Evolutionary conservation across 1,140 invertebrate genomes (phyloP).

Genomic region (Aphelenchoides fujianensis): DNA sequence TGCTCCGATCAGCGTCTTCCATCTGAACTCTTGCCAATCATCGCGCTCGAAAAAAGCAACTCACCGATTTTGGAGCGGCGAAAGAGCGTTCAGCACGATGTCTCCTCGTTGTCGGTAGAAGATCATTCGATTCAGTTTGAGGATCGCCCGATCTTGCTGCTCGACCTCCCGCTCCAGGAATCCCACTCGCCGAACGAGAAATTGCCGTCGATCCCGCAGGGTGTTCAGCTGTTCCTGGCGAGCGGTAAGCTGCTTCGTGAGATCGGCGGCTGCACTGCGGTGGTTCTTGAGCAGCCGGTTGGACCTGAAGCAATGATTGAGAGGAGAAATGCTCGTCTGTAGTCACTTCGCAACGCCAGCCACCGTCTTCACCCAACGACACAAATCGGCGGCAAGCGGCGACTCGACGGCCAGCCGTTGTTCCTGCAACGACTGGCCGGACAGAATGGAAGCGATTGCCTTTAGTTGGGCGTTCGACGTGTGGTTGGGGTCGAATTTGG

Average conservation of each 20-base stretch:
- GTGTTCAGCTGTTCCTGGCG: constrained; percentile 14
- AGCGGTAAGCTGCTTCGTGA: constrained; percentile 17
- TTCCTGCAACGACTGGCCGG: constrained; percentile 24
- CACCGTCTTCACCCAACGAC: constrained; percentile 29
- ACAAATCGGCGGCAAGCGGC: constrained; percentile 26
- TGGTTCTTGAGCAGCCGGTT: constrained; percentile 20
- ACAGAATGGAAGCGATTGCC: background rate
- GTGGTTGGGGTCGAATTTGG: constrained; percentile 16
- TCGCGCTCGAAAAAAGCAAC: background rate
- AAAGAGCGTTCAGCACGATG: constrained; percentile 12
- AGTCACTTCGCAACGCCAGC: constrained; percentile 29
- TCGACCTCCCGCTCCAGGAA: constrained; percentile 26
- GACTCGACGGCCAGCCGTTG: constrained; percentile 18
- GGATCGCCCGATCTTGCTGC: constrained; percentile 19
- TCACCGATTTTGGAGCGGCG: constrained; percentile 13
- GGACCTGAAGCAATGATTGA: constrained; percentile 8
- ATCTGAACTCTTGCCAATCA: constrained; percentile 24
- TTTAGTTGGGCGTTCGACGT: constrained; percentile 9
- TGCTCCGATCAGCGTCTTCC: constrained; percentile 28
- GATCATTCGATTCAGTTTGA: constrained; percentile 32
- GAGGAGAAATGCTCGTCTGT: background rate
- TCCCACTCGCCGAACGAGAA: background rate
- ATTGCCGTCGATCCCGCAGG: background rate
- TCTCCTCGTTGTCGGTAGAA: constrained; percentile 21
- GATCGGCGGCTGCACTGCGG: constrained; percentile 24